Percentiles rank a stretch among this genome's conserved stretches.
Conservation (phyloP, 2,797 vertebrate species). For the Lateolabrax maculatus region DNA sequence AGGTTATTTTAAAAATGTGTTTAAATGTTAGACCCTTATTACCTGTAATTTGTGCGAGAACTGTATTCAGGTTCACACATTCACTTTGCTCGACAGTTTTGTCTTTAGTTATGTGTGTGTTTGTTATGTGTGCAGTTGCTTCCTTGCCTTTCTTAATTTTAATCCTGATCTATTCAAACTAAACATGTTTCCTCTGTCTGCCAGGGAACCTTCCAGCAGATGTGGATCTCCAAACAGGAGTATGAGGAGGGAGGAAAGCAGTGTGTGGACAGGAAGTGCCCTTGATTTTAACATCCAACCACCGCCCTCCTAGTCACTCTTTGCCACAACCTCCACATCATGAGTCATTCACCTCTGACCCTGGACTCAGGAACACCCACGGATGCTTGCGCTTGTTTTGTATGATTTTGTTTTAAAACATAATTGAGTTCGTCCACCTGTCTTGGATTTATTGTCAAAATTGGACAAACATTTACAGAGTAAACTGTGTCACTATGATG, state of each 20-base stretch:
- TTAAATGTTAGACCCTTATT: background rate
- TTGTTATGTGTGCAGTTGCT: background rate
- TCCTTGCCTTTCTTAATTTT: background rate
- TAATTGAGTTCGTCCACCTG: conserved; percentile 36
- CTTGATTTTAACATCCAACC: conserved; percentile 82
- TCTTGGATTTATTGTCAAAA: conserved; percentile 61
- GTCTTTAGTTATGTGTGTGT: background rate
- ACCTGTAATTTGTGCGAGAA: background rate
- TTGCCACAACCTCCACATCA: conserved; percentile 51
- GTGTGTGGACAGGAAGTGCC: conserved; percentile 98
- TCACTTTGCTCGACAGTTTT: background rate
- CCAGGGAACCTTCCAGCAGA: conserved; percentile 98
- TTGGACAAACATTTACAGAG: conserved; percentile 35
- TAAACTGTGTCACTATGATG: conserved; percentile 37
- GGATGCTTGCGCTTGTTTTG: conserved; percentile 66
- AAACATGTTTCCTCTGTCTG: conserved; percentile 34
- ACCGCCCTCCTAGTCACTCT: background rate
- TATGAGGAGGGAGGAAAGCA: conserved; percentile 99
- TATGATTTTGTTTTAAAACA: conserved; percentile 59
- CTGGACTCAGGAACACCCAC: conserved; percentile 91
- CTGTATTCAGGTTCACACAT: background rate
- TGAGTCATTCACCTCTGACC: conserved; percentile 68
- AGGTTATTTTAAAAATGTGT: too few relatives aligned
- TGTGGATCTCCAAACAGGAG: conserved; percentile 99
- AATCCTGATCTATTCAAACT: background rate